Conservation (phyloP, 2,797 vertebrate genomes). For the Esox lucius region DNA sequence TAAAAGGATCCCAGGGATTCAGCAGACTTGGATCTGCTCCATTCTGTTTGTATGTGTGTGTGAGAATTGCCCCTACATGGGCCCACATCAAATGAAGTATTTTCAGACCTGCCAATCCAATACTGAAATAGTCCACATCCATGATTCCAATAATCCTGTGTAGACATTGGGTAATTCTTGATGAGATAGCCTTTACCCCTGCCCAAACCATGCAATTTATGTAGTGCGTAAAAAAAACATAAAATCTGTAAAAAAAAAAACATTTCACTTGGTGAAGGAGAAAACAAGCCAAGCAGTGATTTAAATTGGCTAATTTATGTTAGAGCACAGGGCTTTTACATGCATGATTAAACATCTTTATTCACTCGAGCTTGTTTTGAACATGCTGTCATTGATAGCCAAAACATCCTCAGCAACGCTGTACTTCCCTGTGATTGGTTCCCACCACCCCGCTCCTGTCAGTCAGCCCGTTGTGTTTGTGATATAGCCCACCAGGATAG, state of each 20-base stretch:
- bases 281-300: constrained; percentile 52
- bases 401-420: constrained; percentile 65
- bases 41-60: constrained; percentile 33
- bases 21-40: constrained; percentile 47
- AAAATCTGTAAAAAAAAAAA: constrained; percentile 31
- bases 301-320: constrained; percentile 63
- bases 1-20: constrained; percentile 58
- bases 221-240: constrained; percentile 26
- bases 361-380: constrained; percentile 59
- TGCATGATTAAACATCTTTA: constrained; percentile 54
- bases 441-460: constrained; percentile 30
- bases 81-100: constrained; percentile 11
- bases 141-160: constrained; percentile 30
- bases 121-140: neutral
- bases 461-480: constrained; percentile 50
- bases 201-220: constrained; percentile 46
- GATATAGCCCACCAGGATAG: constrained; percentile 66
- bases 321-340: constrained; percentile 49
- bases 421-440: constrained; percentile 12
- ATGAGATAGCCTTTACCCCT: constrained; percentile 49
- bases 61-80: neutral
- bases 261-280: constrained; percentile 36
- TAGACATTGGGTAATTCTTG: constrained; percentile 23
- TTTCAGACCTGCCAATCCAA: constrained; percentile 28
- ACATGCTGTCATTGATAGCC: constrained; percentile 65